Base-by-base conservation (phyloP, 2,888 invertebrate genomes). In the Andrena bicolor region DNA sequence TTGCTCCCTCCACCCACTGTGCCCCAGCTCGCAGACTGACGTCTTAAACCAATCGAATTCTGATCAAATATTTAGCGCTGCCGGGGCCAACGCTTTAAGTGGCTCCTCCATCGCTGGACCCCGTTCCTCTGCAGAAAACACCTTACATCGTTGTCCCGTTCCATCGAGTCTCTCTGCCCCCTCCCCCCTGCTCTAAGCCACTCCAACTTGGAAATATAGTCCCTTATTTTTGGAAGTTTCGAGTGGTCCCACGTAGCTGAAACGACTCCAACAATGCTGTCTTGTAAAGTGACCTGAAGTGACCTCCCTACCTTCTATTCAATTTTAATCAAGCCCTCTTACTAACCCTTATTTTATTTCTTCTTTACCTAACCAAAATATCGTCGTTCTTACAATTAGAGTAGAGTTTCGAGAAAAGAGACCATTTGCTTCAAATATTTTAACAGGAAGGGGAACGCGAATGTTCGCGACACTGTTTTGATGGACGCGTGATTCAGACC, bases 21-120 rank as follows among this genome's bases (percentile, higher is more conserved):
- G 77, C 79, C 83, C 88, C 84, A 85, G 84, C 88, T 87, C 80
- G 86, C 83, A 80, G 87, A 82, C 86, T 86, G 89, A 90, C 89
- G 88, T 90, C 93, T 92, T 90, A 90, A 90, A 92, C 87, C 93
- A 93, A 93, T 94, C 91, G 91, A 92, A 92, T 88, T 88, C 88
- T 90, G 79, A 93, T 94, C 88, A 94, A 94, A 94, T 93, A 94
- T 94, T 94, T 92, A 94, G 83, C 91, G 87, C 90, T 88, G 89
- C 86, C 88, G 87, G 87, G 85, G 80, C 86, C 86, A 84, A 79
- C 84, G 81, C 81, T 88, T 90, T 90, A 91, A 92, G 91, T 90
- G 88, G 90, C 83, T 76, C 75, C 66, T 85, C 76, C 83, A 76
- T 79, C 85, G 82, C 74, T 77, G 88, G 86, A 89, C 89, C 73